phyloP scores from a whole-genome alignment of 2,888 invertebrate genomes.

The Poecilobothrus nobilitatus region DNA sequence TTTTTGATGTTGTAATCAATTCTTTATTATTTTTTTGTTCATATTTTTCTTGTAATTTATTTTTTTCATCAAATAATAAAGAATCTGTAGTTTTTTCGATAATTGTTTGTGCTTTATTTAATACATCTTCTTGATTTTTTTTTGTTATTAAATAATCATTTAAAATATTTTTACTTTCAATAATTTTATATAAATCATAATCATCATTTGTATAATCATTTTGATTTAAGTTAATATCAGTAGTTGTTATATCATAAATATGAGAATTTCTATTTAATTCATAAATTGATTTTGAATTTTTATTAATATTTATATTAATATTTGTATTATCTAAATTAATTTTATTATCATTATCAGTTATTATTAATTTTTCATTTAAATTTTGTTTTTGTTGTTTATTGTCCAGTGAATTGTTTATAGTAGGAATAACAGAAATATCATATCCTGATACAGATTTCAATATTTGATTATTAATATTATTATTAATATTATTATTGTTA shows the following conservation, averaged over 20 bases:
- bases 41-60: no score
- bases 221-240: constrained; percentile 8
- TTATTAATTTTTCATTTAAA: neutral
- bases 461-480: neutral
- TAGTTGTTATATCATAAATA: neutral
- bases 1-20: no score
- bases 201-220: constrained; percentile 17
- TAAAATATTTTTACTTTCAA: constrained; percentile 27
- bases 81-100: neutral
- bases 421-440: no score
- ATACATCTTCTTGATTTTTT: constrained; percentile 26
- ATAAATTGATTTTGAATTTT: neutral
- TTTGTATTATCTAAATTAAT: no score
- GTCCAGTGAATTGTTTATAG: no score
- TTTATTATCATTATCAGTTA: neutral
- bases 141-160: constrained; percentile 26
- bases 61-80: no score
- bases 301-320: no score
- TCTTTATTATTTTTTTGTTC: no score
- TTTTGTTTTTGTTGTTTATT: neutral
- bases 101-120: constrained; percentile 10
- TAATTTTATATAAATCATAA: constrained; percentile 23
- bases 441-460: no score
- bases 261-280: constrained; percentile 1
- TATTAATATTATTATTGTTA: neutral